Conservation (phyloP, 2,888 invertebrate species). For the Beris morrisii region DNA sequence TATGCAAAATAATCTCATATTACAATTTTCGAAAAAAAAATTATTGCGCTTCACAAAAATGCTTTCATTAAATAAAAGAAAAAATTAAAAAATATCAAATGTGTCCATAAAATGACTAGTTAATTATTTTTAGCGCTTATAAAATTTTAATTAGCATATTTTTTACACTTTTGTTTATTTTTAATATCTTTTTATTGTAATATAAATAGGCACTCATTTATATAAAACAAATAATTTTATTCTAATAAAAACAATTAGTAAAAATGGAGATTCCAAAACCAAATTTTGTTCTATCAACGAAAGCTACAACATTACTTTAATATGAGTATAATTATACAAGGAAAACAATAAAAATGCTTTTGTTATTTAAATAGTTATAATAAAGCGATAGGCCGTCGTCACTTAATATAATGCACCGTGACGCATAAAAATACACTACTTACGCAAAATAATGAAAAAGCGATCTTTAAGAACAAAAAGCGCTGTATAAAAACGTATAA, state of each 20-base stretch:
- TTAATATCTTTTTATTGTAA: neutral
- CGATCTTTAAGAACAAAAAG: conserved; percentile 9
- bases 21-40: no score
- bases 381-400: conserved; percentile 24
- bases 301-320: neutral
- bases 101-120: no score
- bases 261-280: conserved; percentile 17
- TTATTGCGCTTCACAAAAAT: no score
- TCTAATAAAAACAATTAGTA: neutral
- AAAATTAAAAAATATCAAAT: no score
- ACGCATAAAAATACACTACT: conserved; percentile 8
- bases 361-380: neutral
- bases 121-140: no score
- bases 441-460: conserved; percentile 18
- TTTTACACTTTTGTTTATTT: no score
- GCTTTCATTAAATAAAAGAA: no score
- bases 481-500: conserved; percentile 27
- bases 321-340: neutral
- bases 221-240: no score
- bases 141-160: no score
- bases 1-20: no score
- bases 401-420: neutral
- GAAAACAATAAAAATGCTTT: neutral
- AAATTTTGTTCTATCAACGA: neutral
- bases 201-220: conserved; percentile 23